phyloP scores from a whole-genome alignment of 1,140 invertebrate species.

The Homarus americanus region DNA sequence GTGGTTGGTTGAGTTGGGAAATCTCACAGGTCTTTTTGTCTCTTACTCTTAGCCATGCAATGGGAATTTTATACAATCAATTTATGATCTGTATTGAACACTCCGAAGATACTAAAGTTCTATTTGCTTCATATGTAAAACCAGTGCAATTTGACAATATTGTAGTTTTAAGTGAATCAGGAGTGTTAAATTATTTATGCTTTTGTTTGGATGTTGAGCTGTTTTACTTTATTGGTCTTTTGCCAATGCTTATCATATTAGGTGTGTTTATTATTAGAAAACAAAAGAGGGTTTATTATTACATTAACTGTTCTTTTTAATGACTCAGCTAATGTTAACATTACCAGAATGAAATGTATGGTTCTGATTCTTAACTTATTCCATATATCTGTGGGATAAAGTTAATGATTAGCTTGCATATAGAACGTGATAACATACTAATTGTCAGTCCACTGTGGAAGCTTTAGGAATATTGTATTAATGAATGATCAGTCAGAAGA shows the following conservation, averaged over 20 bases:
- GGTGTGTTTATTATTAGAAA: background rate
- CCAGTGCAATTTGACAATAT: no score
- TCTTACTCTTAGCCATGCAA: no score
- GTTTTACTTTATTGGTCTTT: background rate
- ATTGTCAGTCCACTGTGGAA: slow-evolving; percentile 57
- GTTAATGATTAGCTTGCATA: slow-evolving; percentile 40
- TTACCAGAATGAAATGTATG: slow-evolving; percentile 34
- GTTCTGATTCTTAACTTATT: slow-evolving; percentile 32
- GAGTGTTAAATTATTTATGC: background rate
- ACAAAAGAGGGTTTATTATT: background rate
- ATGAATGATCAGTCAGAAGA: slow-evolving; percentile 41
- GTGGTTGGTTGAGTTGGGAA: no score
- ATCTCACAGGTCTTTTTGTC: no score
- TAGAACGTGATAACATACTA: slow-evolving; percentile 42
- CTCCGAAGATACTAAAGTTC: no score
- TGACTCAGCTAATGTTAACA: slow-evolving; percentile 25
- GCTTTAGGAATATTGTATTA: slow-evolving; percentile 50
- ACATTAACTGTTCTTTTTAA: slow-evolving; percentile 25
- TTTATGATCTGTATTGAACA: no score
- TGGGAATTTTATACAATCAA: no score
- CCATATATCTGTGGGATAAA: slow-evolving; percentile 11
- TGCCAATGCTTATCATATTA: background rate
- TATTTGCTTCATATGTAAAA: no score
- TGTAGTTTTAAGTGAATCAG: background rate
- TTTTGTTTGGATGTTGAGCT: background rate